Evolutionary conservation across 2,797 vertebrate genomes (phyloP), one percentile per base, ranked within the genome.

Genomic region (Oreortyx pictus): DNA sequence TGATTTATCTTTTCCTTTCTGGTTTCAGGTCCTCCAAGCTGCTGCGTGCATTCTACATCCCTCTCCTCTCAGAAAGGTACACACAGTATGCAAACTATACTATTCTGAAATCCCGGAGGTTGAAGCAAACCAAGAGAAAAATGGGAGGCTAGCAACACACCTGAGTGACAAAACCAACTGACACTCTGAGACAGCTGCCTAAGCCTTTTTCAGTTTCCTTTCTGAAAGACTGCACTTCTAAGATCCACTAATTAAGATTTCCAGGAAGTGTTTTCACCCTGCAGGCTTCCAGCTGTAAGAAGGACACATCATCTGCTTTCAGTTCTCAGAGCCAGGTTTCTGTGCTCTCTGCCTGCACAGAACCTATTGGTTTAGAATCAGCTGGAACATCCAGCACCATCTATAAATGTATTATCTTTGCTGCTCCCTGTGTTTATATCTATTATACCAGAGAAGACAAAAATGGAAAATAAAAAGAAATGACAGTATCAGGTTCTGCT

Each of bases 41-140:
- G 79, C 97, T 99, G 88, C 98, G 99, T 93, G 99, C 99, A 0
- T 99, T 99, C 97, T 99, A 99, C 92, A 5, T 99, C 76, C 99
- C 99, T 0, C 97, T 99, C 80, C 96, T 99, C 83, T 99, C 99
- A 0, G 98, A 99, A 57, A 98, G 97, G 56, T 98, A 99, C 94
- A 99, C 98, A 0, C 95, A 94, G n/a, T 99, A 99, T 93, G 97
- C 96, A 64, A 99, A 98, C 95, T 99, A 99, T 25, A 98, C 98
- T 71, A 99, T 99, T 92, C 97, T 99, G 74, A 99, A 99, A 96
- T 82, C 98, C 24, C 97, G 98, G 84, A 98, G 98, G 93, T 93
- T 93, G 49, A 99, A 98, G 97, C 98, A 97, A 90, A 92, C 79
- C 93, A 98, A 98, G 95, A 99, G 94, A 75, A 98, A 98, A 73